Conservation (phyloP, 2,888 invertebrate species). For the Strigamia crassipes region DNA sequence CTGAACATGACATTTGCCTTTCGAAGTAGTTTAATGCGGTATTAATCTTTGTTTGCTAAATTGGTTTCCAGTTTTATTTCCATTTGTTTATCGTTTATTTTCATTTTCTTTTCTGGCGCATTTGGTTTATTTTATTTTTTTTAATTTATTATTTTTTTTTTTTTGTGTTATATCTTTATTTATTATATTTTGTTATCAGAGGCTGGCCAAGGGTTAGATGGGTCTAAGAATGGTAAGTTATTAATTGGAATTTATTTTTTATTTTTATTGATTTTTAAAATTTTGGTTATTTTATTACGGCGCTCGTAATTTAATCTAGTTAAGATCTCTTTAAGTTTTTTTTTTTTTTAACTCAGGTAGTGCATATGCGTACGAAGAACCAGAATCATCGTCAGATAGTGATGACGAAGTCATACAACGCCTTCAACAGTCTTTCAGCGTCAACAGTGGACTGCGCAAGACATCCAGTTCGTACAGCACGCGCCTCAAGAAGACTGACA, state of each 20-base stretch:
- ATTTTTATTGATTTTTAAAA: background rate
- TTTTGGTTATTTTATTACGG: background rate
- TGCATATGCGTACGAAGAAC: slow-evolving; percentile 68
- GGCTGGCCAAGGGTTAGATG: background rate
- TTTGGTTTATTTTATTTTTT: background rate
- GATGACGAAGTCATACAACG: slow-evolving; percentile 72
- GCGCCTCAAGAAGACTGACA: slow-evolving; percentile 45
- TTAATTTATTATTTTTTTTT: background rate
- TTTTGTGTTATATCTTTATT: background rate
- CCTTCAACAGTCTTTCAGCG: slow-evolving; percentile 57
- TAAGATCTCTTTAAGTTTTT: no score
- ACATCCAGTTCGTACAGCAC: slow-evolving; percentile 48
- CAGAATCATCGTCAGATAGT: slow-evolving; percentile 74
- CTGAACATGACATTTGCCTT: background rate
- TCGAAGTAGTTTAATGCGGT: background rate
- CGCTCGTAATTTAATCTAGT: background rate
- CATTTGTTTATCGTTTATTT: background rate
- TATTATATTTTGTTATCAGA: slow-evolving; percentile 11
- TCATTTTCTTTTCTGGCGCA: background rate
- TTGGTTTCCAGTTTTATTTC: background rate
- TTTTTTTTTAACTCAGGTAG: slow-evolving; percentile 60
- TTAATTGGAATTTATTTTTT: background rate
- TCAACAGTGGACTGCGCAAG: slow-evolving; percentile 49
- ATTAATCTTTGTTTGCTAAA: background rate
- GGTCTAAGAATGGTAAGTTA: slow-evolving; percentile 6